Percentiles rank a stretch among this genome's conserved stretches.
Evolutionary conservation across 2,888 invertebrate species (phyloP).

Genomic region (Julus scandinavius): DNA sequence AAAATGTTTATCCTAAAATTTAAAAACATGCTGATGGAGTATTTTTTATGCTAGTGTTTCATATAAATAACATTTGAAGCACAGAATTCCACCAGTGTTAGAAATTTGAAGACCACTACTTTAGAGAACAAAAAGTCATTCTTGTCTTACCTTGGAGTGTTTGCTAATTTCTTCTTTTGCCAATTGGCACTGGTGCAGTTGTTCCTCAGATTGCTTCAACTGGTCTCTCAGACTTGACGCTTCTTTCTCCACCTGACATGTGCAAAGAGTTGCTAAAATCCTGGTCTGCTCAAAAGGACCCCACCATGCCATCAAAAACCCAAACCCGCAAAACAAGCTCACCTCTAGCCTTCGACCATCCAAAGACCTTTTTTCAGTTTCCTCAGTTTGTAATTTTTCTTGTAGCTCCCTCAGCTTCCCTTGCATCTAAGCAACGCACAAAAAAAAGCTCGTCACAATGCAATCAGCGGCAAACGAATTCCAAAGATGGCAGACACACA

Average conservation of each 20-base stretch:
- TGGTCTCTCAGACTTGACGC: constrained; percentile 10
- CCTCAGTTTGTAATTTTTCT: constrained; percentile 59
- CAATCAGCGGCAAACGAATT: no score
- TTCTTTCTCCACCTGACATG: background rate
- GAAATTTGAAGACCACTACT: no score
- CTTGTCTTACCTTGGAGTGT: background rate
- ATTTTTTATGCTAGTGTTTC: no score
- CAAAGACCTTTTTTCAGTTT: constrained; percentile 59
- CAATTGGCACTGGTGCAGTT: background rate
- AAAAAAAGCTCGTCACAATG: background rate
- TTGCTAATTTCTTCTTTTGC: background rate
- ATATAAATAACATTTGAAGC: no score
- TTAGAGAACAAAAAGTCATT: background rate
- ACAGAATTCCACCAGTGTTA: no score
- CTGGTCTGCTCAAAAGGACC: background rate
- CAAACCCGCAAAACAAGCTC: constrained; percentile 36
- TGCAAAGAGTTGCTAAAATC: background rate
- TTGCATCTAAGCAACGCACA: constrained; percentile 57
- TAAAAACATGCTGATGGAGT: no score
- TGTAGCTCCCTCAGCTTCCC: constrained; percentile 59
- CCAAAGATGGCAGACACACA: no score
- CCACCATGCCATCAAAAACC: background rate
- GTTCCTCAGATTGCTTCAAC: background rate
- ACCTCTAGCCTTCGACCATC: constrained; percentile 59
- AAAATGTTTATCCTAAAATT: no score